These are phyloP conservation scores for Drosophila picticornis DNA, from an alignment of 2,888 invertebrate genomes.

Conservation along the genomic window DNA sequence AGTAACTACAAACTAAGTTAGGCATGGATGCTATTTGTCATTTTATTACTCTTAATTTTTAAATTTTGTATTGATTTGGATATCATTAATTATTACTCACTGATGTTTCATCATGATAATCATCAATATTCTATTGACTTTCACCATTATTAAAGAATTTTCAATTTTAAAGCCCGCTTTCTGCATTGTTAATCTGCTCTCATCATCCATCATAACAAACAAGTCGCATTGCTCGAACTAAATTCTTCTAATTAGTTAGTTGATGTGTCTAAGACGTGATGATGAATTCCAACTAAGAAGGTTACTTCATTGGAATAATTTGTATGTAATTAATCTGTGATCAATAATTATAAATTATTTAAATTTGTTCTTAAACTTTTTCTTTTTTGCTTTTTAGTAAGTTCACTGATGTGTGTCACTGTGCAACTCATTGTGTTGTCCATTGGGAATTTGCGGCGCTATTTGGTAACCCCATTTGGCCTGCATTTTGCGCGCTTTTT, in stretches of 20 bases:
- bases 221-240: constrained; percentile 14
- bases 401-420: constrained; percentile 9
- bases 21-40: background rate
- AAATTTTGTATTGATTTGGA: background rate
- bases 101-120: background rate
- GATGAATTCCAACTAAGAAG: constrained; percentile 33
- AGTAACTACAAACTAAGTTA: background rate
- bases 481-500: constrained; percentile 77
- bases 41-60: background rate
- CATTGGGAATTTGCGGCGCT: constrained; percentile 63
- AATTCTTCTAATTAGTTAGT: constrained; percentile 54
- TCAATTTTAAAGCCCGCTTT: background rate
- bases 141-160: background rate
- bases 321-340: background rate
- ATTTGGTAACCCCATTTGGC: constrained; percentile 76
- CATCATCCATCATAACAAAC: constrained; percentile 11
- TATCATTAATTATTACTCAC: background rate
- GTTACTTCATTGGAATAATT: background rate
- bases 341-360: background rate
- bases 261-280: constrained; percentile 40
- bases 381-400: background rate
- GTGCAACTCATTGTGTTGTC: constrained; percentile 33
- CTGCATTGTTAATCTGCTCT: background rate
- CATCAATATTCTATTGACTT: background rate
- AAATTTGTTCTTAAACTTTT: background rate